These are phyloP conservation scores for Sisyra nigra DNA, from an alignment of 2,888 invertebrate genomes.

Conservation along the genomic window DNA sequence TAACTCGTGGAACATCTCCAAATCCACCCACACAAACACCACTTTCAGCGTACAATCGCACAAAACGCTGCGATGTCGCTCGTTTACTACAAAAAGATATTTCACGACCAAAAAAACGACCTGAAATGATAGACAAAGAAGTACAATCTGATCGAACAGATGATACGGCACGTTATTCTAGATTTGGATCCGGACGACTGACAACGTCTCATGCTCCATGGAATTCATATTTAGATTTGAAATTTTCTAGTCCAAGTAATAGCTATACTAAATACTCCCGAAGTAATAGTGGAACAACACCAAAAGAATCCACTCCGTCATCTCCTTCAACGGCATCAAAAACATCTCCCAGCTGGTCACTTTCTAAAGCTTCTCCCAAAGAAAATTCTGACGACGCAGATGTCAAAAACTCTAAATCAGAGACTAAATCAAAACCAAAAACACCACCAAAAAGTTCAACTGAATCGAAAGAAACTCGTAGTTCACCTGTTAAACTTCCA, in stretches of 20 bases:
- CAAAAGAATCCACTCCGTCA: constrained; percentile 5
- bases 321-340: constrained; percentile 1
- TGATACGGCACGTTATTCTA: constrained; percentile 46
- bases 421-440: constrained; percentile 8
- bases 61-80: constrained; percentile 53
- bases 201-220: constrained; percentile 38
- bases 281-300: not conserved
- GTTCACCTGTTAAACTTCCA: constrained; percentile 25
- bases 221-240: constrained; percentile 41
- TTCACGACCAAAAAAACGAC: constrained; percentile 36
- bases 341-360: not conserved
- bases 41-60: constrained; percentile 40
- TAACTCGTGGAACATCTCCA: constrained; percentile 65
- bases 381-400: constrained; percentile 1
- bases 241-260: constrained; percentile 26
- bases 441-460: constrained; percentile 10
- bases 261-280: constrained; percentile 8
- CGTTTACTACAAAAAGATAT: constrained; percentile 55
- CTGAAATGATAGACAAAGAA: constrained; percentile 48
- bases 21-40: constrained; percentile 51
- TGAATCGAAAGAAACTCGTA: constrained; percentile 20
- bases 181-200: constrained; percentile 42
- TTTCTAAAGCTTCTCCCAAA: not conserved
- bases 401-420: constrained; percentile 1
- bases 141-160: constrained; percentile 58